A percentile compares a stretch with the other conserved stretches of the same genome.
Evolutionary conservation across 1,140 invertebrate species (phyloP).

Genomic region (Hydropsyche tenuis): DNA sequence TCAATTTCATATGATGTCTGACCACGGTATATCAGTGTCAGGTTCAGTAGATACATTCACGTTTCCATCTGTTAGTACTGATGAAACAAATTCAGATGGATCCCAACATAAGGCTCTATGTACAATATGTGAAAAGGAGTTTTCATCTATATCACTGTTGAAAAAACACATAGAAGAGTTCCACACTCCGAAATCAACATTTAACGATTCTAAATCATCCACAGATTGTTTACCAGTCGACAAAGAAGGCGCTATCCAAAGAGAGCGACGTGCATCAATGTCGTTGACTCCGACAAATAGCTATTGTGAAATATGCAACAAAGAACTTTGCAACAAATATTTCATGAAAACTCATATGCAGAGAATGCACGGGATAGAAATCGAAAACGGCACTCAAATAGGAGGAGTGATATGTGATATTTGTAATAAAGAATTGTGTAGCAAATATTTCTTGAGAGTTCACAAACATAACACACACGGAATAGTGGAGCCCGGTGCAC

Average conservation of each 20-base stretch:
- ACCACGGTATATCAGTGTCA: conserved; percentile 59
- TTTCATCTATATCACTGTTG: conserved; percentile 53
- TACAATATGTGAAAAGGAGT: conserved; percentile 51
- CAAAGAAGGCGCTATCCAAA: conserved; percentile 41
- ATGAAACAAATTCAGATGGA: conserved; percentile 42
- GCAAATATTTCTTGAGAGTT: conserved; percentile 95
- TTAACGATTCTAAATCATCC: conserved; percentile 31
- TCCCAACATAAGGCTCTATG: conserved; percentile 46
- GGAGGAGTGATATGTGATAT: conserved; percentile 95
- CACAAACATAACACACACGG: conserved; percentile 99
- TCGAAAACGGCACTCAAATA: conserved; percentile 88
- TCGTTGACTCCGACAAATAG: conserved; percentile 75
- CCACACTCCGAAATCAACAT: conserved; percentile 42
- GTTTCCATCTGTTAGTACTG: conserved; percentile 40
- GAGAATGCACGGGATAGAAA: conserved; percentile 97
- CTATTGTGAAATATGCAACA: conserved; percentile 99
- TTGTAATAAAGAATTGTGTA: conserved; percentile 96
- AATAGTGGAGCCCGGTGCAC: conserved; percentile 75
- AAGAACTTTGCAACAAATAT: conserved; percentile 99
- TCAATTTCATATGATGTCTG: conserved; percentile 67
- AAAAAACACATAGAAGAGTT: conserved; percentile 52
- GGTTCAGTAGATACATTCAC: conserved; percentile 44
- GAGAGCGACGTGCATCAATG: conserved; percentile 48
- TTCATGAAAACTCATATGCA: conserved; percentile 99
- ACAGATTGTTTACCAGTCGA: conserved; percentile 39